Evolutionary conservation across 2,113 vertebrate species (phyloP), one percentile per base, ranked within the genome.

Genomic region (Tenebrosternarchus preto): DNA sequence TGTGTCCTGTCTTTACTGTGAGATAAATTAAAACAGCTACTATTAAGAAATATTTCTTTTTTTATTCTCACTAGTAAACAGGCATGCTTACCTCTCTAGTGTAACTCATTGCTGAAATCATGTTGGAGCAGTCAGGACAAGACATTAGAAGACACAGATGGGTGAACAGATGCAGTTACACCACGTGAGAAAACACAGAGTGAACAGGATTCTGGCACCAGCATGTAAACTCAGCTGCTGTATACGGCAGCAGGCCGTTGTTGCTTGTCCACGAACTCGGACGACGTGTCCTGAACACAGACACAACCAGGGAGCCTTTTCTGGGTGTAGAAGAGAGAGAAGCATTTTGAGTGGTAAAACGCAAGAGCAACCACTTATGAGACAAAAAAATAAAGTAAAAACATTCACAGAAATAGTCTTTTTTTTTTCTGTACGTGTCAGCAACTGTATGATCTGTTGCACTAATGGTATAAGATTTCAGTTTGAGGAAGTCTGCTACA

Each of bases 331-430:
- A 57, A 24, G 12, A 67, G 36, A 33, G 74, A 19, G 46, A 69
- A 50, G 36, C 39, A 11, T 39, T 53, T 59, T 53, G 56, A 79
- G 33, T 22, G 67, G 43, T 57, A 71, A 17, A n/a, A 36, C 71
- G 67, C 43, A 29, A 59, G 39, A 22, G 17, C 17, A 66, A 43
- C 0, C 19, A 19, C 50, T 76, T 76, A 64, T 76, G 74, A 76
- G 73, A 61, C 56, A 68, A 57, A 2, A 73, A 36, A 20, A 43
- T 15, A 43, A n/a, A 46, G 36, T 68, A 22, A n/a, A n/a, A n/a
- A n/a, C n/a, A 19, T 39, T 39, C 64, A 39, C 64, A 39, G 64
- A 68, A 68, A 68, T n/a, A 68, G 31, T 68, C 6, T 19, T 68
- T 22, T 19, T 68, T 22, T 68, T 33, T 53, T 66, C 20, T 55